Evolutionary conservation across 2,888 invertebrate species (phyloP), one percentile per base, ranked within the genome.

Genomic region (Operophtera brumata): DNA sequence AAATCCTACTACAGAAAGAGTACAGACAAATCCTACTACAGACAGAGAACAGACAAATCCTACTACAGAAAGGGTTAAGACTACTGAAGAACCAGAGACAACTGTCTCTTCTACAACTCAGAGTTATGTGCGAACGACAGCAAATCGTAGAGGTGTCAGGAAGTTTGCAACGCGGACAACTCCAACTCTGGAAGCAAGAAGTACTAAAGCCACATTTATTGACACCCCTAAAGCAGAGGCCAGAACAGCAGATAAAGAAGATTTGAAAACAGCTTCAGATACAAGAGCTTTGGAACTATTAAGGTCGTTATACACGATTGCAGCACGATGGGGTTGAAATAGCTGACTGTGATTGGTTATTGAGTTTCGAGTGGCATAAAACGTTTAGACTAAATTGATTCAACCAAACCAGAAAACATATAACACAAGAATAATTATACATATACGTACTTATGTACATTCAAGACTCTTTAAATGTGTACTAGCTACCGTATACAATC

Each of bases 301-400:
- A 74, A 93, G 95, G 84, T 96, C 96, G 61, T 89, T 96, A 53
- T 96, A 96, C 83, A 93, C 95, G 60, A 93, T 96, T 77, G 96
- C 96, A 52, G 95, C 96, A 13, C 93, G 94, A 85, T 96, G 96
- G 93, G 95, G 95, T 69, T 90, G 82, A 84, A 58, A 50, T 59
- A 59, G 44, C 13, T 47, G 11, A 41, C 30, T 47, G 42, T 59
- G 46, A 49, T 47, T 54, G 46, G 54, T 70, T 64, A 63, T 62
- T 65, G 58, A 66, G 62, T 69, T 42, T 53, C 40, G 52, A 58
- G 60, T 58, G 58, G 58, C 58, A 63, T 59, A 62, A 54, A 51
- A 35, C 35, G 66, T 73, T 73, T 75, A 72, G 42, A 42, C 46
- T 74, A 75, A 77, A 78, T 78, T 51, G 8, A 42, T 42, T 42